Base-by-base conservation (phyloP, 2,888 invertebrate species). In the Venustoraphidia nigricollis region DNA sequence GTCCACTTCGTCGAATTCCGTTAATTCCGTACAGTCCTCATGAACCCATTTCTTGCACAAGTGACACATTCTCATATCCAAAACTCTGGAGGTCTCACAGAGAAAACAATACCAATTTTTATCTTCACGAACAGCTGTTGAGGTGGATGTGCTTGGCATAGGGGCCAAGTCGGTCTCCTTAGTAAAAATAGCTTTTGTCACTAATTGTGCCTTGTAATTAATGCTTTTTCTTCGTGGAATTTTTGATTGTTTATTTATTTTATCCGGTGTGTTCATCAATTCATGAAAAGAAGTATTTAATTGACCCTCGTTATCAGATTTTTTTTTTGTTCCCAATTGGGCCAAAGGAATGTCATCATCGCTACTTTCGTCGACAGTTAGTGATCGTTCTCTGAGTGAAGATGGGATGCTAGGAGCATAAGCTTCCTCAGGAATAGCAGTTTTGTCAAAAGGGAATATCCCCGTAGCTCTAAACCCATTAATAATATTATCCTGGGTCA, bases 381-480 rank as follows among this genome's bases (percentile, higher is more conserved):
- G 39, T 44, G 49, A 46, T 34, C 34, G 44, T n/a, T 34, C 27
- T 46, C 34, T 40, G 10, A 41, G 47, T 46, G 27, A n/a, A 13
- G 37, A 41, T 10, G 44, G 44, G 34, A 44, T 37, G 48, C 44
- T 51, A 10, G 58, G 58, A 43, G 57, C 56, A 54, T 54, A 60
- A 13, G 57, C 58, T 37, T 48, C 53, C 44, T 57, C 58, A 14
- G 61, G 56, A 40, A 60, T 56, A 41, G 50, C 53, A 44, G 53
- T 50, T 13, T 55, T 55, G 51, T 60, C 53, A 49, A 57, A 60
- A 13, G 59, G 58, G 48, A 52, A 58, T 14, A 60, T 55, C 27
- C 57, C 59, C 10, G 54, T 56, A 8, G 56, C 56, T 35, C 53
- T 48, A 51, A 60, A 61, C 10, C 58, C 59, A 51, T 52, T 47